Evolutionary conservation across 1,140 invertebrate species (phyloP).

Genomic region (Tyrophagus putrescentiae): DNA sequence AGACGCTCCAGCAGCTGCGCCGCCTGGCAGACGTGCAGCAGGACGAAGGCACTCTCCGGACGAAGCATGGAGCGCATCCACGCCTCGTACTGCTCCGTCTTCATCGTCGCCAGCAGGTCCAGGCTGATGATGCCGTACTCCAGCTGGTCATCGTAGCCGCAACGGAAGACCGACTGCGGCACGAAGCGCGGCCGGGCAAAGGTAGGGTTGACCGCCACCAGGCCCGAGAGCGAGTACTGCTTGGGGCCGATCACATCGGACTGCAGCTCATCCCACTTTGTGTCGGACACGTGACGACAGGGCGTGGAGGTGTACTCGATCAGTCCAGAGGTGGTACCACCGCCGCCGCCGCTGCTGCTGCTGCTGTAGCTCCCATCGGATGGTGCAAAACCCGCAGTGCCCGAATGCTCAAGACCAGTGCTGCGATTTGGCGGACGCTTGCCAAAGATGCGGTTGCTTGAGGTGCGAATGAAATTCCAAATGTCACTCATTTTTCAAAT

Average conservation of each 20-base stretch:
- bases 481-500: too few species aligned
- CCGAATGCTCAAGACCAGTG: too few species aligned
- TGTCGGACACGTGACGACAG: not conserved
- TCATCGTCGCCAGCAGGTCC: not conserved
- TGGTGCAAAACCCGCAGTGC: too few species aligned
- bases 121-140: not conserved
- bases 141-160: not conserved
- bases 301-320: too few species aligned
- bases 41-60: not conserved
- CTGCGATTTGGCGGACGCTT: too few species aligned
- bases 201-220: conserved; percentile 1
- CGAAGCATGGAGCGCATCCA: not conserved
- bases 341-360: too few species aligned
- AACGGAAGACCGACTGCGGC: not conserved
- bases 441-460: too few species aligned
- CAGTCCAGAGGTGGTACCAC: too few species aligned
- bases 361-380: too few species aligned
- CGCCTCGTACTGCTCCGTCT: not conserved
- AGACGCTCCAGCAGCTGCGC: not conserved
- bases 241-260: not conserved
- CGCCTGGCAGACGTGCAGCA: conserved; percentile 1
- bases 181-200: conserved; percentile 3
- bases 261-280: conserved; percentile 11
- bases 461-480: too few species aligned
- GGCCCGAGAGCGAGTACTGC: not conserved